Evolutionary conservation across 2,888 invertebrate species (phyloP).

Genomic region (Leucophora obtusa): DNA sequence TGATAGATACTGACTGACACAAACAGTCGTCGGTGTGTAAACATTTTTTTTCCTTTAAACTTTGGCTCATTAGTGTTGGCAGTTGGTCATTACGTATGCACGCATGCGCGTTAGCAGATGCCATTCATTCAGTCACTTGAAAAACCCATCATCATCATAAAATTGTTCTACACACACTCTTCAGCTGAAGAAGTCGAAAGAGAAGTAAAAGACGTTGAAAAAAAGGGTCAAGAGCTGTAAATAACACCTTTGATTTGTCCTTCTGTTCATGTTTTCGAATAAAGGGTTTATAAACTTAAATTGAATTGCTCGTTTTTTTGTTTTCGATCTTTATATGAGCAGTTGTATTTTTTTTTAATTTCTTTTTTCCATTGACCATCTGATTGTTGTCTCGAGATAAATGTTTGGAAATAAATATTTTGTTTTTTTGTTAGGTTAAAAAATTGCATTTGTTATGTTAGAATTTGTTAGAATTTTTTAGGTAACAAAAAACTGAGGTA

Average conservation of each 20-base stretch:
- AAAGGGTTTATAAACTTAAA: constrained; percentile 45
- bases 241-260: constrained; percentile 75
- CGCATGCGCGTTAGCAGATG: constrained; percentile 71
- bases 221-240: constrained; percentile 73
- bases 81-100: constrained; percentile 75
- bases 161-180: constrained; percentile 10
- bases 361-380: constrained; percentile 42
- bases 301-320: constrained; percentile 47
- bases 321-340: constrained; percentile 13
- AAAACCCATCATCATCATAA: constrained; percentile 42
- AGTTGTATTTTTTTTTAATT: constrained; percentile 40
- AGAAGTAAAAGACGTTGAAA: constrained; percentile 22
- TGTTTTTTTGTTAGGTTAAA: constrained; percentile 23
- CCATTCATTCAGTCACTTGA: constrained; percentile 66
- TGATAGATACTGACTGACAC: neutral
- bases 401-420: constrained; percentile 1
- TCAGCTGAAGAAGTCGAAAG: constrained; percentile 11
- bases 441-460: constrained; percentile 5
- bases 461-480: constrained; percentile 11
- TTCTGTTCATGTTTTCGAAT: constrained; percentile 26
- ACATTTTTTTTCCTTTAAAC: constrained; percentile 19
- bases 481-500: constrained; percentile 7
- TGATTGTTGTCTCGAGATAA: constrained; percentile 59
- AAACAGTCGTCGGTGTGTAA: neutral
- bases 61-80: constrained; percentile 67